A percentile compares a stretch with the other conserved stretches of the same genome.
These are phyloP conservation scores for Achroia grisella DNA, from an alignment of 1,140 invertebrate genomes.

Conservation along the genomic window DNA sequence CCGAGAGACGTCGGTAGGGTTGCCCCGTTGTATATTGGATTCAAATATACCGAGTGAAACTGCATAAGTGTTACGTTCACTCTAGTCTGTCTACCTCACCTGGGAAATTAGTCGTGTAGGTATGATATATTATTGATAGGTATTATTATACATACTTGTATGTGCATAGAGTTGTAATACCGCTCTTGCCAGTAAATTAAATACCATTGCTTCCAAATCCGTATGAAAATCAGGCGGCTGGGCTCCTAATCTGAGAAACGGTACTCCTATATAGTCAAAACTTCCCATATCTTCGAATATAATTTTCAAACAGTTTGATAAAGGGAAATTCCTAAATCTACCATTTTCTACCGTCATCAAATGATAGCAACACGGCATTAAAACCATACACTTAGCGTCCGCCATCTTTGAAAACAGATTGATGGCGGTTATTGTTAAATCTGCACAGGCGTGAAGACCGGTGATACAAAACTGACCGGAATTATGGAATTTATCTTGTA, in stretches of 20 bases:
- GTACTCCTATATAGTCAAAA: constrained; percentile 69
- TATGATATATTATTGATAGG: too few species aligned
- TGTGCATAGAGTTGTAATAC: constrained; percentile 74
- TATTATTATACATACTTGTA: constrained; percentile 64
- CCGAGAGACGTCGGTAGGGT: too few species aligned
- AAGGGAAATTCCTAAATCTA: constrained; percentile 78
- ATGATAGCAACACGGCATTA: constrained; percentile 92
- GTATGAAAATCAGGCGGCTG: constrained; percentile 69
- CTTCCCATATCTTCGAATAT: constrained; percentile 40
- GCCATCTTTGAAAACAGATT: constrained; percentile 80
- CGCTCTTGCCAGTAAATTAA: constrained; percentile 76
- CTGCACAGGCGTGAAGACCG: constrained; percentile 87
- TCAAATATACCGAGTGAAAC: too few species aligned
- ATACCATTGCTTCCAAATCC: constrained; percentile 69
- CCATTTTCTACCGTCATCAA: constrained; percentile 69
- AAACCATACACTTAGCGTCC: constrained; percentile 75
- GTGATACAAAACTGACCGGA: constrained; percentile 37
- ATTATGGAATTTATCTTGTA: constrained; percentile 54
- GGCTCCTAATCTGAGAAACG: constrained; percentile 80
- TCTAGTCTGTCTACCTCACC: too few species aligned
- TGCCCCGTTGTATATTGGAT: too few species aligned
- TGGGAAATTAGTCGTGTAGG: too few species aligned
- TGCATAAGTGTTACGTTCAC: too few species aligned
- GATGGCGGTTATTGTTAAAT: constrained; percentile 83
- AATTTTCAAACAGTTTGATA: constrained; percentile 69